Evolutionary conservation across 2,113 vertebrate genomes (phyloP).

Genomic region (Anolis sagrei): DNA sequence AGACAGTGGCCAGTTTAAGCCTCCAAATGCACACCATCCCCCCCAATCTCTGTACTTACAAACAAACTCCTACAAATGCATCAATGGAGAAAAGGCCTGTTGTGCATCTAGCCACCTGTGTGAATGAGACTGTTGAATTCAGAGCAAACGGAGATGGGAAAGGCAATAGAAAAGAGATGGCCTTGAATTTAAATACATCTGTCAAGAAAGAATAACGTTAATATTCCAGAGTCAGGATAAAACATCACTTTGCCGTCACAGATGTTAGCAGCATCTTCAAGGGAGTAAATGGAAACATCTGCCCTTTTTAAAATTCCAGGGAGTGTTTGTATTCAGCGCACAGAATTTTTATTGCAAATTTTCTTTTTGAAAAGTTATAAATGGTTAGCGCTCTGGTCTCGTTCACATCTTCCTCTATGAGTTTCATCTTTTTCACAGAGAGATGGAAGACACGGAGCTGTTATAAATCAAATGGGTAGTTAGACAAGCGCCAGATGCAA

Average conservation of each 20-base stretch:
- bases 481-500: not conserved
- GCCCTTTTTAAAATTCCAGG: not conserved
- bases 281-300: not conserved
- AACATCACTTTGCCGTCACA: not conserved
- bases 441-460: not conserved
- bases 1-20: not conserved
- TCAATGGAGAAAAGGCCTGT: conserved; percentile 51
- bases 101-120: conserved; percentile 50
- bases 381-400: not conserved
- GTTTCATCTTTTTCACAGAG: not conserved
- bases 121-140: conserved; percentile 60
- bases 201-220: conserved; percentile 41
- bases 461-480: not conserved
- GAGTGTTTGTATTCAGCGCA: not conserved
- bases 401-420: not conserved
- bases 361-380: not conserved
- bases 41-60: conserved; percentile 74
- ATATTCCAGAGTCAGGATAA: not conserved
- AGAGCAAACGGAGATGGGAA: conserved; percentile 73
- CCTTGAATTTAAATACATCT: conserved; percentile 78
- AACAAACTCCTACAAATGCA: conserved; percentile 72
- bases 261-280: not conserved
- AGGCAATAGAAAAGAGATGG: conserved; percentile 75
- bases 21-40: not conserved
- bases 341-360: not conserved